A percentile compares a stretch with the other conserved stretches of the same genome.
Conservation (phyloP, 2,113 vertebrate species). For the Dascyllus trimaculatus region DNA sequence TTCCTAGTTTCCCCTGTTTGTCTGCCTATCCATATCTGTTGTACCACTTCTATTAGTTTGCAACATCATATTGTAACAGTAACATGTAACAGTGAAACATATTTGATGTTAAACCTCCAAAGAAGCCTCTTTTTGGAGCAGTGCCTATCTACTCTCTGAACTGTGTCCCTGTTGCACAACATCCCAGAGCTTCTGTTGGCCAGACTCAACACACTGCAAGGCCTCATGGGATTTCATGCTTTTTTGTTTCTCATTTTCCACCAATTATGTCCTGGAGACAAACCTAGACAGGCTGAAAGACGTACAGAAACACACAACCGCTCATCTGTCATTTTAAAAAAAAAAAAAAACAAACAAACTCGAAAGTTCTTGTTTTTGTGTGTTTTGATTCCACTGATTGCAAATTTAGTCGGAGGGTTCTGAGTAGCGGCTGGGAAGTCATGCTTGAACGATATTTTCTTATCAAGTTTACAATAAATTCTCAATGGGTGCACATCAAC, state of each 20-base stretch:
- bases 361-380: not conserved
- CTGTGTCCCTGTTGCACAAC: conserved; percentile 18
- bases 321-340: not conserved
- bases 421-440: not conserved
- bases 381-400: conserved; percentile 26
- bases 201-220: conserved; percentile 2
- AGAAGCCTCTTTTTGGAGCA: not conserved
- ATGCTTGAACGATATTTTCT: conserved; percentile 3
- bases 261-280: conserved; percentile 30
- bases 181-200: not conserved
- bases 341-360: not conserved
- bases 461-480: conserved; percentile 20
- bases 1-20: no score
- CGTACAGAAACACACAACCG: not conserved
- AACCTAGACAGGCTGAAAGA: not conserved
- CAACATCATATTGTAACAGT: no score
- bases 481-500: conserved; percentile 5
- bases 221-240: conserved; percentile 33
- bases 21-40: no score
- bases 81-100: no score
- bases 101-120: no score
- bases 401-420: conserved; percentile 19
- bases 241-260: conserved; percentile 52
- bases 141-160: conserved; percentile 3
- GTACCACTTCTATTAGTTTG: no score